Evolutionary conservation across 2,113 vertebrate genomes (phyloP).

Genomic region (Pterocles gutturalis): DNA sequence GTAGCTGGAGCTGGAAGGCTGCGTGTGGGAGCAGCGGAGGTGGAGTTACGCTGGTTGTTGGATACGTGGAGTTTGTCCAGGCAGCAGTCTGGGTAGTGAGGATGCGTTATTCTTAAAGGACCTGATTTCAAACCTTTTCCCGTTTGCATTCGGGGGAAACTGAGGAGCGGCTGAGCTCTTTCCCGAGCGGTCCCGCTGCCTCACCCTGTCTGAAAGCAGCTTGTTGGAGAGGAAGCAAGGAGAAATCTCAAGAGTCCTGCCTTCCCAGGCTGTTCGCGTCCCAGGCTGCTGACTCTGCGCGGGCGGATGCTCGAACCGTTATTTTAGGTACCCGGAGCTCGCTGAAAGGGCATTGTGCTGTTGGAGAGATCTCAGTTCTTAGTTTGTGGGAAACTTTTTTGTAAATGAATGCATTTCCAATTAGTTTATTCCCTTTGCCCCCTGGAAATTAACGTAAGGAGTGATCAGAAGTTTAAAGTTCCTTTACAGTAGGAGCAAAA

Average conservation of each 20-base stretch:
- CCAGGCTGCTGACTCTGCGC: background rate
- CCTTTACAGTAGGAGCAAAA: background rate
- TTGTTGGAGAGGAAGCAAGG: background rate
- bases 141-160: rapidly evolving
- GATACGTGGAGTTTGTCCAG: background rate
- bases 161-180: background rate
- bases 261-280: background rate
- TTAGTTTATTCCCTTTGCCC: background rate
- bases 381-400: background rate
- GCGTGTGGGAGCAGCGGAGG: background rate
- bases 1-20: rapidly evolving
- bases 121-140: background rate
- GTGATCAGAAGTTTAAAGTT: background rate
- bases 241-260: background rate
- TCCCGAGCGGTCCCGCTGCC: rapidly evolving
- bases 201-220: background rate
- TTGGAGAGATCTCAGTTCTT: background rate
- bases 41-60: background rate
- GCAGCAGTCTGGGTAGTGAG: background rate
- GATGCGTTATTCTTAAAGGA: rapidly evolving
- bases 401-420: rapidly evolving
- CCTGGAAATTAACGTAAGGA: rapidly evolving
- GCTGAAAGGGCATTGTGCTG: background rate
- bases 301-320: background rate
- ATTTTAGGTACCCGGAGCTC: background rate